Conservation (phyloP, 2,888 invertebrate genomes). For the Tetragnatha montana region DNA sequence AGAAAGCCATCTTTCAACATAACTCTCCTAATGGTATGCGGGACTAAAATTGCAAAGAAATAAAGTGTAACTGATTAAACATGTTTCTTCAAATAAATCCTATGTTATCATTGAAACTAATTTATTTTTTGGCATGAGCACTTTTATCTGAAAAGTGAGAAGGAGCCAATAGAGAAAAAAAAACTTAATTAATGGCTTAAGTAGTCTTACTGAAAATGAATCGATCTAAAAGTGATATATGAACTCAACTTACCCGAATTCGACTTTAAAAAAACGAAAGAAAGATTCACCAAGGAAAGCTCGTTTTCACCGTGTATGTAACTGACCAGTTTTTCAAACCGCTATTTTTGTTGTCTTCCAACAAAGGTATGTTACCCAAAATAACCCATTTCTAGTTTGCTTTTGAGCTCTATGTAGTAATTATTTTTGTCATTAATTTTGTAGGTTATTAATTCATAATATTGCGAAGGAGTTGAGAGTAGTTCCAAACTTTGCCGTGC, state of each 20-base stretch:
- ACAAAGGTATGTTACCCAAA: neutral
- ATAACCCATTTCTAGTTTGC: neutral
- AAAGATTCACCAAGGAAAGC: slow-evolving; percentile 13
- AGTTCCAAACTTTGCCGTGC: neutral
- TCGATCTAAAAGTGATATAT: slow-evolving; percentile 58
- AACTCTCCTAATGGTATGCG: neutral
- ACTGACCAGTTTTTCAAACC: neutral
- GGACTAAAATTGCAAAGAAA: neutral
- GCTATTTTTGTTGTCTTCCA: neutral
- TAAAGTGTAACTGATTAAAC: slow-evolving; percentile 11
- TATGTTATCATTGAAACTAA: slow-evolving; percentile 23
- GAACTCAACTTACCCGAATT: slow-evolving; percentile 42
- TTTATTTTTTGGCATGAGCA: slow-evolving; percentile 29
- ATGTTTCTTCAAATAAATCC: slow-evolving; percentile 37
- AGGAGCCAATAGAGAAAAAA: slow-evolving; percentile 9
- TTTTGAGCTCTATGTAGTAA: neutral
- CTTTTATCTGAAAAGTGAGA: slow-evolving; percentile 41
- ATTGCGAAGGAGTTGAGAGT: neutral
- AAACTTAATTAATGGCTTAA: slow-evolving; percentile 60
- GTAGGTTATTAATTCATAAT: neutral
- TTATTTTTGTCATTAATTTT: neutral
- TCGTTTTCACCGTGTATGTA: slow-evolving; percentile 31
- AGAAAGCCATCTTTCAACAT: neutral
- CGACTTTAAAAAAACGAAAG: slow-evolving; percentile 37
- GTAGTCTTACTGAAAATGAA: slow-evolving; percentile 60